phyloP scores from a whole-genome alignment of 2,797 vertebrate species.

The Etheostoma nigrum region DNA sequence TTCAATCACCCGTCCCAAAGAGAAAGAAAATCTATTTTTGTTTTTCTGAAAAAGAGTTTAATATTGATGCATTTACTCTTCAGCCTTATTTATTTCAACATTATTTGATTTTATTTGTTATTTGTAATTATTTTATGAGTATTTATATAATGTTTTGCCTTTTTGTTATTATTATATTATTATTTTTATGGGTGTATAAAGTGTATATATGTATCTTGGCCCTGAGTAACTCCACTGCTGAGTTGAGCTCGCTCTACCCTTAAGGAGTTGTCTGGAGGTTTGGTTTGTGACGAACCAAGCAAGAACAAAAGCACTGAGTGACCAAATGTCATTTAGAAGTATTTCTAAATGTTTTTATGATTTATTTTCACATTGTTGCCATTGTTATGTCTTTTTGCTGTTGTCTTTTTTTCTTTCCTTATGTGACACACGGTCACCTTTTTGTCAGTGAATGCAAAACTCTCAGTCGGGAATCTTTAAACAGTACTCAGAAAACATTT shows the following conservation, averaged over 20 bases:
- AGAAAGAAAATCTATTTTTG: slow-evolving; percentile 78
- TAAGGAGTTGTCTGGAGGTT: slow-evolving; percentile 74
- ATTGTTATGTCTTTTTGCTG: slow-evolving; percentile 43
- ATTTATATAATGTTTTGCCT: slow-evolving; percentile 84
- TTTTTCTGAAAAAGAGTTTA: slow-evolving; percentile 82
- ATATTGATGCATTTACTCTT: slow-evolving; percentile 83
- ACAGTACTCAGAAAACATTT: slow-evolving; percentile 68
- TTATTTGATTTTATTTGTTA: slow-evolving; percentile 66
- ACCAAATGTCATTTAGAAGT: slow-evolving; percentile 83
- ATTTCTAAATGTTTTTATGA: slow-evolving; percentile 73
- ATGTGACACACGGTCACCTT: slow-evolving; percentile 61
- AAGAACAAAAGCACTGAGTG: slow-evolving; percentile 86
- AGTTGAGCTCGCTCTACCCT: slow-evolving; percentile 78
- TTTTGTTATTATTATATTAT: slow-evolving; percentile 79
- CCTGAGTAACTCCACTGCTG: slow-evolving; percentile 78
- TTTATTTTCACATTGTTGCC: slow-evolving; percentile 61
- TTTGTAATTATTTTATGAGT: slow-evolving; percentile 82
- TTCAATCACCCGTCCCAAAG: slow-evolving; percentile 73
- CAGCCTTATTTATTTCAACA: slow-evolving; percentile 86
- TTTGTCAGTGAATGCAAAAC: slow-evolving; percentile 68
- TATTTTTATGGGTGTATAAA: slow-evolving; percentile 80
- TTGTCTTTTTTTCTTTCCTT: slow-evolving; percentile 27
- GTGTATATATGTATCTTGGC: slow-evolving; percentile 80
- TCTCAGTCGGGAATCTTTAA: slow-evolving; percentile 62
- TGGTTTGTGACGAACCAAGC: slow-evolving; percentile 74